Evolutionary conservation across 2,797 vertebrate species (phyloP).

Genomic region (Paguma larvata): DNA sequence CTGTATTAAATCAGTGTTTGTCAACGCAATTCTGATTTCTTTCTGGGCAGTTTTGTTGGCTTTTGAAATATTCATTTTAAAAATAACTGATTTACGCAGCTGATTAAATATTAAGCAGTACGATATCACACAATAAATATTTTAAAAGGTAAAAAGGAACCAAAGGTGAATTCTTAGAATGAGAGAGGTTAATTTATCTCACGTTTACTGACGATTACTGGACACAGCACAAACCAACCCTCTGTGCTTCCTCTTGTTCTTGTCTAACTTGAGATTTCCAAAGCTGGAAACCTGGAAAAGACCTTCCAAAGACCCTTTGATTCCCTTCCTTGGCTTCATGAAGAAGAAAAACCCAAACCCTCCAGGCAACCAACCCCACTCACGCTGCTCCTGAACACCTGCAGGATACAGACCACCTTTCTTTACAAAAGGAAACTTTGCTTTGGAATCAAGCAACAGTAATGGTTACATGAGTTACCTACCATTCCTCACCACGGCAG

Average conservation of each 20-base stretch:
- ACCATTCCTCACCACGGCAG: not conserved
- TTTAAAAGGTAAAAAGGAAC: constrained; percentile 72
- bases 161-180: constrained; percentile 26
- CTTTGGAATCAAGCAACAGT: not conserved
- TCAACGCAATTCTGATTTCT: constrained; percentile 43
- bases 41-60: constrained; percentile 56
- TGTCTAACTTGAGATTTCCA: not conserved
- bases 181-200: constrained; percentile 47
- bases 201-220: constrained; percentile 32
- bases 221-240: not conserved
- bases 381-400: not conserved
- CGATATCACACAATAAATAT: constrained; percentile 70
- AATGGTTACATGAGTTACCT: constrained; percentile 17
- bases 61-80: constrained; percentile 61
- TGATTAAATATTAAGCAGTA: constrained; percentile 72
- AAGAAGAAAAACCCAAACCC: not conserved
- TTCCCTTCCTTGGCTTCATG: not conserved
- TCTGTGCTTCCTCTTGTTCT: not conserved
- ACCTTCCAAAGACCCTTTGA: constrained; percentile 42
- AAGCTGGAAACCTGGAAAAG: not conserved
- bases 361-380: not conserved
- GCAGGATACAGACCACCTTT: not conserved
- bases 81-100: constrained; percentile 65
- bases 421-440: constrained; percentile 19
- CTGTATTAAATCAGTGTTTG: constrained; percentile 58